phyloP scores from a whole-genome alignment of 2,113 vertebrate genomes.

The Turnix velox region DNA sequence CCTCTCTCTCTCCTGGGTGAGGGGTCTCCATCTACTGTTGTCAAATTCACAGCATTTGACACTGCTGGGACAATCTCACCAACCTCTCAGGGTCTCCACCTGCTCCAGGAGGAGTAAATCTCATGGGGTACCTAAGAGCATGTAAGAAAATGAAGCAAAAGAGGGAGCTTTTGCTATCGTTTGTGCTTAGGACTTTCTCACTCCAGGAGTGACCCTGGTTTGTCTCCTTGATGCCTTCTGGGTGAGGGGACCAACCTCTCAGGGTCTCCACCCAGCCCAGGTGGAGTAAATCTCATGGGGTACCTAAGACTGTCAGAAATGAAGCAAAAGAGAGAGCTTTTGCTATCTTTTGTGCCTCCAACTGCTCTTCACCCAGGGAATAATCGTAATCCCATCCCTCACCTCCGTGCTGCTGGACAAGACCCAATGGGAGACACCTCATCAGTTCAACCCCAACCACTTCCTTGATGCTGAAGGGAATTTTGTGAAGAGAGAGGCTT shows the following conservation, averaged over 20 bases:
- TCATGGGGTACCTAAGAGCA: neutral
- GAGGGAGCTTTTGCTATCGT: neutral
- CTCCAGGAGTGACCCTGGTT: too few species aligned
- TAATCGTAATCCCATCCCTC: constrained; percentile 73
- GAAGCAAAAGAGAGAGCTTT: neutral
- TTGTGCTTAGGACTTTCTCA: too few species aligned
- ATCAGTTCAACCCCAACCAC: constrained; percentile 76
- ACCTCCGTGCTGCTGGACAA: constrained; percentile 78
- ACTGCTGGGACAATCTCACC: neutral
- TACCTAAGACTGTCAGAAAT: neutral
- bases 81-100: neutral
- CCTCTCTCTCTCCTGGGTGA: too few species aligned
- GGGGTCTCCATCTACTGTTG: too few species aligned
- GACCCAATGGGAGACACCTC: constrained; percentile 75
- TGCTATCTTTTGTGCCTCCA: neutral
- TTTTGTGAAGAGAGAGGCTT: constrained; percentile 75
- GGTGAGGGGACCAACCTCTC: neutral
- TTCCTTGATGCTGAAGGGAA: constrained; percentile 71
- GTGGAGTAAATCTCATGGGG: neutral
- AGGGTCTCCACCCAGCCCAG: neutral
- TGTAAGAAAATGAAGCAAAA: neutral
- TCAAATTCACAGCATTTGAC: too few species aligned
- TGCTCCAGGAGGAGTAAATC: neutral
- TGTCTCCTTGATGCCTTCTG: too few species aligned
- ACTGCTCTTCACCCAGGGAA: constrained; percentile 65